phyloP scores from a whole-genome alignment of 2,113 vertebrate species.

The Antennarius striatus region DNA sequence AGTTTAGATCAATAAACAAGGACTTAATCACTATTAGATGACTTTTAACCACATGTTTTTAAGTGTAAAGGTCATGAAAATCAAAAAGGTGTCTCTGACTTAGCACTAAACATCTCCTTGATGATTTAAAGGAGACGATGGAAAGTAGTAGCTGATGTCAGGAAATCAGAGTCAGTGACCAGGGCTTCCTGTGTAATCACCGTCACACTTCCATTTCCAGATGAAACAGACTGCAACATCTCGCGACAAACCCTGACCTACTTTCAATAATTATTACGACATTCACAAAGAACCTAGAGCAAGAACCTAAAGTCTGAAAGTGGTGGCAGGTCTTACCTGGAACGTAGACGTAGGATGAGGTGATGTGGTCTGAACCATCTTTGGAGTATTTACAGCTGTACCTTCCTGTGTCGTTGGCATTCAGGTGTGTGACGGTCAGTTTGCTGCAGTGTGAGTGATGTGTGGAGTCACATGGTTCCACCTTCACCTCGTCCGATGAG shows the following conservation, averaged over 20 bases:
- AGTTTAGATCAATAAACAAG: too few species aligned
- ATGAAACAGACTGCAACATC: slow-evolving; percentile 29
- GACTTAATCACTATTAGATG: too few species aligned
- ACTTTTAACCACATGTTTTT: too few species aligned
- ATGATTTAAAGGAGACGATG: slow-evolving; percentile 46
- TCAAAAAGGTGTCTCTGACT: neutral
- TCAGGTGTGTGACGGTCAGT: slow-evolving; percentile 72
- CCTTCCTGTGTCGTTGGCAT: slow-evolving; percentile 77
- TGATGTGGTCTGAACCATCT: slow-evolving; percentile 8
- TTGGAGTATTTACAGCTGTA: slow-evolving; percentile 78
- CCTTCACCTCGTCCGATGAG: slow-evolving; percentile 59
- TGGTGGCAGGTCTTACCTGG: slow-evolving; percentile 78
- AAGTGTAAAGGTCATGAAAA: too few species aligned
- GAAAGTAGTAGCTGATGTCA: slow-evolving; percentile 77
- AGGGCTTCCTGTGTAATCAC: slow-evolving; percentile 75
- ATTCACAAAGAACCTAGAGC: too few species aligned
- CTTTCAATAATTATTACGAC: too few species aligned
- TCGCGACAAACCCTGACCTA: too few species aligned
- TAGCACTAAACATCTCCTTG: neutral
- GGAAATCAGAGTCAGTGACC: slow-evolving; percentile 79
- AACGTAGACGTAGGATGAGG: slow-evolving; percentile 81
- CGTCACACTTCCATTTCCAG: slow-evolving; percentile 55
- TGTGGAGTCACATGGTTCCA: slow-evolving; percentile 60
- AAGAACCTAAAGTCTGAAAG: too few species aligned
- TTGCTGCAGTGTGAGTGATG: slow-evolving; percentile 73